A percentile compares a stretch with the other conserved stretches of the same genome.
Conservation (phyloP, 1,140 invertebrate genomes). For the Bursaphelenchus mucronatus region DNA sequence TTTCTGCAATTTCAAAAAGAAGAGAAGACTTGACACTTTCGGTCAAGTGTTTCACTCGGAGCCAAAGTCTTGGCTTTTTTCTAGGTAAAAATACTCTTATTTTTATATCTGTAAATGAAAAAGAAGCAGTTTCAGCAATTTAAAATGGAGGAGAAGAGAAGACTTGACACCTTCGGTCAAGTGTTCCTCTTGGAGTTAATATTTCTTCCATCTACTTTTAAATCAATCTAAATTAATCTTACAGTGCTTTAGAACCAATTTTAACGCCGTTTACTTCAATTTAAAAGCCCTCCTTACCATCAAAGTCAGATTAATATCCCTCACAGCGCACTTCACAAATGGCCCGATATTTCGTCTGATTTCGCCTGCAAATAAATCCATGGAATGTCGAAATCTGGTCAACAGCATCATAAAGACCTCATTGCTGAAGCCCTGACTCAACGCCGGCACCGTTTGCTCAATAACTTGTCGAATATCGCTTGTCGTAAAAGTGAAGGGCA, state of each 20-base stretch:
- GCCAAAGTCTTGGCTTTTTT: constrained; percentile 8
- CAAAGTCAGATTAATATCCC: constrained; percentile 8
- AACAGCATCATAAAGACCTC: neutral
- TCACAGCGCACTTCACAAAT: constrained; percentile 5
- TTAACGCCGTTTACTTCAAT: no score
- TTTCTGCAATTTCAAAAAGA: constrained; percentile 3
- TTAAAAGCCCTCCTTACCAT: neutral
- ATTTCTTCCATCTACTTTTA: no score
- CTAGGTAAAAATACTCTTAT: no score
- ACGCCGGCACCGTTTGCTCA: neutral
- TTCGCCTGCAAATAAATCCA: constrained; percentile 5
- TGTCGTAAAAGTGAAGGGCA: neutral
- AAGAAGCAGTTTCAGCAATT: no score
- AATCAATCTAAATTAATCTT: no score
- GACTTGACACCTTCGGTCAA: no score
- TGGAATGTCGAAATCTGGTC: neutral
- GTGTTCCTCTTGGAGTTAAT: no score
- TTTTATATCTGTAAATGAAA: no score
- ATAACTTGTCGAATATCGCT: constrained; percentile 12
- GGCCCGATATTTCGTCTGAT: constrained; percentile 5
- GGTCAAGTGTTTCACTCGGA: neutral
- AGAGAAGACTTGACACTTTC: no score
- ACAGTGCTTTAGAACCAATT: no score
- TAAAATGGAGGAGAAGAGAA: no score
- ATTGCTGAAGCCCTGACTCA: neutral